Evolutionary conservation across 2,888 invertebrate species (phyloP), one percentile per base, ranked within the genome.

Genomic region (Leucophora obtusa): DNA sequence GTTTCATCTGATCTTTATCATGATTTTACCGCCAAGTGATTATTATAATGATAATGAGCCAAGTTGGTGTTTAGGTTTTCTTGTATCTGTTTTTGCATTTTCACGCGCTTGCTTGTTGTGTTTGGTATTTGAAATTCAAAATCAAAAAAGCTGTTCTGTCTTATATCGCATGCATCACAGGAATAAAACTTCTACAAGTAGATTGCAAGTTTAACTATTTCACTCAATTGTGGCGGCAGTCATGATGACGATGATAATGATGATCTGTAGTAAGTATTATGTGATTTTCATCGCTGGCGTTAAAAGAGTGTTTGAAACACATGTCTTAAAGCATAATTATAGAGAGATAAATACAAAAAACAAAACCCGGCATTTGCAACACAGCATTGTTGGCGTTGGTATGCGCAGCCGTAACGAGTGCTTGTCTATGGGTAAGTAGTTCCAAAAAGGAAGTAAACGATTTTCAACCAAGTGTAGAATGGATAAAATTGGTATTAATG

Each of bases 11-110:
- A 81, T 81, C 73, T 77, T 77, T 77, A 77, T 81, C 81, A 58
- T 81, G 70, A 81, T 72, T 82, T 79, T 72, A 65, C 82, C 79
- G 74, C 72, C 82, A 82, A 82, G 79, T 79, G 79, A 82, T 82
- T 82, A 79, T 82, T 79, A 69, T 79, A 82, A 82, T 82, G 82
- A 82, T 82, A 82, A 82, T 82, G 79, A 82, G 82, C 63, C 68
- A 71, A 72, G 56, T 71, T 54, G 28, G 24, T 33, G 70, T 8
- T 65, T 33, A 21, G 11, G 38, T 59, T 63, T 59, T 63, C 21
- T 43, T 60, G 18, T 9, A 60, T 35, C 17, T 50, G 11, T 18
- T 62, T 38, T 18, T 63, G 15, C 33, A 18, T 73, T 43, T 76
- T 76, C 50, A 76, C 47, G 72, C 54, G 68, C 59, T 35, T 69